These are phyloP conservation scores for Enteromius afrohamiltoni DNA, from an alignment of 2,797 vertebrate genomes.

Conservation along the genomic window DNA sequence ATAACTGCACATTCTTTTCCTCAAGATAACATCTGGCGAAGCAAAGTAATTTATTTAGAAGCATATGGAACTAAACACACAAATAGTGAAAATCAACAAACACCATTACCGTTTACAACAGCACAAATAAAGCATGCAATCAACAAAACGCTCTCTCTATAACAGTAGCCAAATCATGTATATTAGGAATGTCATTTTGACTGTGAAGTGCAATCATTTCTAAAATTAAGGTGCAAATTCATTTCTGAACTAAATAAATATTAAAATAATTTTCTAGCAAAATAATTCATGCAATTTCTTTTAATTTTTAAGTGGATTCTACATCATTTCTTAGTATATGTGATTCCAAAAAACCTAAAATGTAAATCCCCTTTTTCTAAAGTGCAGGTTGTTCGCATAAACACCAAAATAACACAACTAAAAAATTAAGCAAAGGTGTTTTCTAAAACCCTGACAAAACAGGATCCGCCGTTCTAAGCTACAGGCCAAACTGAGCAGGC, in stretches of 20 bases:
- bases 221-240: no score
- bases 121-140: not conserved
- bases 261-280: not conserved
- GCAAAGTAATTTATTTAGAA: not conserved
- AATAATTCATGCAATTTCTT: not conserved
- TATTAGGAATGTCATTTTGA: not conserved
- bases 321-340: not conserved
- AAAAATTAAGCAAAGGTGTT: conserved; percentile 42
- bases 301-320: not conserved
- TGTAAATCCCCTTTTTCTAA: not conserved
- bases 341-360: not conserved
- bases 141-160: not conserved
- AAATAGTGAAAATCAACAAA: not conserved
- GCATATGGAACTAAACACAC: conserved; percentile 7
- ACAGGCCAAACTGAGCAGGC: conserved; percentile 54
- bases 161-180: not conserved
- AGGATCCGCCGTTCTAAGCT: conserved; percentile 45
- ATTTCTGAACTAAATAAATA: not conserved
- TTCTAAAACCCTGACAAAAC: conserved; percentile 12
- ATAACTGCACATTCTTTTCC: not conserved
- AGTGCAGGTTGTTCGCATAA: not conserved
- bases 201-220: not conserved
- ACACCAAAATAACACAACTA: not conserved
- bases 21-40: conserved; percentile 7
- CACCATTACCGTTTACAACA: not conserved